phyloP scores from a whole-genome alignment of 1,140 invertebrate species.

The Cydia fagiglandana region DNA sequence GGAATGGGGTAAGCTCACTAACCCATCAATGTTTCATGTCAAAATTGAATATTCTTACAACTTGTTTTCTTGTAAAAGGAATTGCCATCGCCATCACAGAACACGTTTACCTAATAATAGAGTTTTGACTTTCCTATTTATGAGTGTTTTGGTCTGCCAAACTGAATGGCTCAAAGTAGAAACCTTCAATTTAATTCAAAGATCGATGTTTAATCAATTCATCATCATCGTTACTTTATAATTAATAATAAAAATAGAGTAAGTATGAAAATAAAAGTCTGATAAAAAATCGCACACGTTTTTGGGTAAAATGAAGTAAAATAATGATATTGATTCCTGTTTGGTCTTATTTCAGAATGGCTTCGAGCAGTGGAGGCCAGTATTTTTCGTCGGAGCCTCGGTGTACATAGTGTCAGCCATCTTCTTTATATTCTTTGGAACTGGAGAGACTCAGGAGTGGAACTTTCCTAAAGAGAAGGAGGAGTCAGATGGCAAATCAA shows the following conservation, averaged over 20 bases:
- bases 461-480: slow-evolving; percentile 68
- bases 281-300: no score
- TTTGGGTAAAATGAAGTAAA: no score
- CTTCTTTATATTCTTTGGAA: slow-evolving; percentile 84
- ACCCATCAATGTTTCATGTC: slow-evolving; percentile 16
- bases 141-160: no score
- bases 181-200: no score
- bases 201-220: no score
- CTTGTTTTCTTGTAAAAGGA: background rate
- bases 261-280: no score
- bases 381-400: slow-evolving; percentile 87
- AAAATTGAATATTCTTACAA: slow-evolving; percentile 26
- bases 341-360: slow-evolving; percentile 81
- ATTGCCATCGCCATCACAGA: no score
- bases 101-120: no score
- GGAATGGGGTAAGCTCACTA: slow-evolving; percentile 77
- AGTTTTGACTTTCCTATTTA: no score
- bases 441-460: slow-evolving; percentile 83
- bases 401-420: slow-evolving; percentile 85
- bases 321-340: slow-evolving; percentile 25
- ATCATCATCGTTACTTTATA: no score
- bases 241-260: no score
- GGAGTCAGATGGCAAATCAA: slow-evolving; percentile 51
- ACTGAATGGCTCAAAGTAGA: no score
- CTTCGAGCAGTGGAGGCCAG: slow-evolving; percentile 86